These are phyloP conservation scores for Yoshiicerus persimilis DNA, from an alignment of 1,140 invertebrate genomes.

Conservation along the genomic window DNA sequence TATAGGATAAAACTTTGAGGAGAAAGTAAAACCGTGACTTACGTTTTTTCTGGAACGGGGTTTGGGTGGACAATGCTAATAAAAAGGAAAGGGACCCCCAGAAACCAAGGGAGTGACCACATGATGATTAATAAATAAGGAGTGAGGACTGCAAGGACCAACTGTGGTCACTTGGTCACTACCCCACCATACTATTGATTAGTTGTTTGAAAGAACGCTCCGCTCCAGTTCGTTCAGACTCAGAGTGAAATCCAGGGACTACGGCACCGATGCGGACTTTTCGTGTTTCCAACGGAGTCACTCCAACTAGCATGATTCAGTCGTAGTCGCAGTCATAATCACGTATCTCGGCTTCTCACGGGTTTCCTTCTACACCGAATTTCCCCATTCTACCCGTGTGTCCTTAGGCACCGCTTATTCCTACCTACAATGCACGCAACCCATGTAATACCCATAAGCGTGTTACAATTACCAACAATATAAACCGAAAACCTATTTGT, in stretches of 20 bases:
- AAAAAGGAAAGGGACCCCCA: neutral
- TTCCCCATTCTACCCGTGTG: neutral
- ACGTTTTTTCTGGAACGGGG: neutral
- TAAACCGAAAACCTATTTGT: neutral
- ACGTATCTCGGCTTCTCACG: neutral
- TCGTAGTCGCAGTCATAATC: neutral
- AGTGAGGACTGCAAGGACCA: neutral
- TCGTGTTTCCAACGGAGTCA: neutral
- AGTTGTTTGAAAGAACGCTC: constrained; percentile 20
- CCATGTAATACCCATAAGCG: too few species aligned
- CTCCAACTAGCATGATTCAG: neutral
- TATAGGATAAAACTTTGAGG: neutral
- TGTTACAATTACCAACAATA: neutral
- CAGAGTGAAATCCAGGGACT: neutral
- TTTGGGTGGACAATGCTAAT: neutral
- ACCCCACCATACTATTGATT: constrained; percentile 14
- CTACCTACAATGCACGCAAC: too few species aligned
- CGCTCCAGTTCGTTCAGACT: neutral
- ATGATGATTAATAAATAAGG: neutral
- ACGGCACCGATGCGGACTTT: constrained; percentile 10
- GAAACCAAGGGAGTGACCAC: neutral
- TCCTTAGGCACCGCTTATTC: neutral
- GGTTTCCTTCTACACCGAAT: neutral
- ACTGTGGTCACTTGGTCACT: constrained; percentile 4
- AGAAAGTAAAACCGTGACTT: neutral